Conservation (phyloP, 2,888 invertebrate species). For the Prosopocoilus inquinatus region DNA sequence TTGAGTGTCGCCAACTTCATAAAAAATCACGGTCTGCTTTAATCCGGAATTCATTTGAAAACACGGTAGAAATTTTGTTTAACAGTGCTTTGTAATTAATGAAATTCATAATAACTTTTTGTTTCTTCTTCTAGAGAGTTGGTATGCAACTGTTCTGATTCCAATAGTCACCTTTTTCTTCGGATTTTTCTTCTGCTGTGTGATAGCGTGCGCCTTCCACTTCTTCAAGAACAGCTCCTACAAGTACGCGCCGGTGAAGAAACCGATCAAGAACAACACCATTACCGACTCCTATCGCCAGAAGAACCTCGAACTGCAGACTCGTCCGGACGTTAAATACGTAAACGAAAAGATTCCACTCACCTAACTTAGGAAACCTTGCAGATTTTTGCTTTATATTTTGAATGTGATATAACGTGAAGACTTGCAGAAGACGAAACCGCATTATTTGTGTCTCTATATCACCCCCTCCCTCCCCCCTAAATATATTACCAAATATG, state of each 20-base stretch:
- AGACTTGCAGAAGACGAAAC: no score
- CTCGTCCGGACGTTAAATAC: conserved; percentile 7
- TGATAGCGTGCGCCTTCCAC: neutral
- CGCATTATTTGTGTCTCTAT: no score
- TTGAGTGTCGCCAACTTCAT: no score
- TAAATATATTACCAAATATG: no score
- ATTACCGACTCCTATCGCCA: conserved; percentile 19
- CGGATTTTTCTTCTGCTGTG: neutral
- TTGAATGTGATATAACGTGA: conserved; percentile 14
- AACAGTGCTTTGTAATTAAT: neutral
- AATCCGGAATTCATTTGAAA: no score
- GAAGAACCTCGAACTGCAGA: conserved; percentile 22
- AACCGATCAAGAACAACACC: conserved; percentile 24
- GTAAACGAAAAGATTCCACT: conserved; percentile 12
- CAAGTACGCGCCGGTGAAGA: conserved; percentile 24
- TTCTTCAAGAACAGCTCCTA: conserved; percentile 13
- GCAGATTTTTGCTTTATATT: conserved; percentile 6
- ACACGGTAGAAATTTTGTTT: no score
- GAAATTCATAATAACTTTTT: neutral
- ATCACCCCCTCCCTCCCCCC: no score
- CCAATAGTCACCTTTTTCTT: neutral
- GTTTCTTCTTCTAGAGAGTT: neutral
- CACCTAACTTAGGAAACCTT: conserved; percentile 11
- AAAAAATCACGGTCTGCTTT: no score
- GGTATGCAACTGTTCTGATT: no score